Evolutionary conservation across 2,888 invertebrate genomes (phyloP).

Genomic region (Rhingia campestris): DNA sequence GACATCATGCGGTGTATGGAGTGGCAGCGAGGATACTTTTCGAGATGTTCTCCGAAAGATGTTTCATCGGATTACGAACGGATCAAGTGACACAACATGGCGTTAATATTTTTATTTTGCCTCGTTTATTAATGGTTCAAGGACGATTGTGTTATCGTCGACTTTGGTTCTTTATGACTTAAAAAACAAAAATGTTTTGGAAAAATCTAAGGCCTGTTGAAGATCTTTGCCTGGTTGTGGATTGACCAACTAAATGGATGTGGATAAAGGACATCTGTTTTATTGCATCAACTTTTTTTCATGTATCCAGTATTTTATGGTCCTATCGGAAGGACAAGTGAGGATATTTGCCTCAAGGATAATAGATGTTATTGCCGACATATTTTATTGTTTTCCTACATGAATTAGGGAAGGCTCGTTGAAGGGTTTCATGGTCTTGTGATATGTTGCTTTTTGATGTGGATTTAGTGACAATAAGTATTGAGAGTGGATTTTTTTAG

Average conservation of each 20-base stretch:
- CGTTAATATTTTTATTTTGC: constrained; percentile 33
- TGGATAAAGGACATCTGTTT: constrained; percentile 12
- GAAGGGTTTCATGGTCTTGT: constrained; percentile 23
- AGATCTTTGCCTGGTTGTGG: not conserved
- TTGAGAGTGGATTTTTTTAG: too few relatives aligned
- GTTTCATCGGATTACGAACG: constrained; percentile 19
- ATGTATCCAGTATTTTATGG: constrained; percentile 27
- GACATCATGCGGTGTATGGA: not conserved
- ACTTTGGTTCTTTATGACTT: constrained; percentile 26
- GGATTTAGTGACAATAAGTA: too few relatives aligned
- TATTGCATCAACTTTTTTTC: constrained; percentile 21
- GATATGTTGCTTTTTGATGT: not conserved
- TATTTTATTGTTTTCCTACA: constrained; percentile 13
- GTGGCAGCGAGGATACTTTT: not conserved
- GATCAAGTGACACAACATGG: constrained; percentile 33
- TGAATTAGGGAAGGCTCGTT: not conserved
- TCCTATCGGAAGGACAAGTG: not conserved
- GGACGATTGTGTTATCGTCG: too few relatives aligned
- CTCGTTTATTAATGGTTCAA: not conserved
- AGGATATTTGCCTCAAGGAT: constrained; percentile 28
- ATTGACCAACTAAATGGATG: not conserved
- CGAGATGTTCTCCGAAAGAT: constrained; percentile 10
- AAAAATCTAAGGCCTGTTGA: too few relatives aligned
- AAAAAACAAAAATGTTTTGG: constrained; percentile 2
- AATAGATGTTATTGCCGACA: constrained; percentile 37